Evolutionary conservation across 2,797 vertebrate genomes (phyloP).

Genomic region (Chrysocyon brachyurus): DNA sequence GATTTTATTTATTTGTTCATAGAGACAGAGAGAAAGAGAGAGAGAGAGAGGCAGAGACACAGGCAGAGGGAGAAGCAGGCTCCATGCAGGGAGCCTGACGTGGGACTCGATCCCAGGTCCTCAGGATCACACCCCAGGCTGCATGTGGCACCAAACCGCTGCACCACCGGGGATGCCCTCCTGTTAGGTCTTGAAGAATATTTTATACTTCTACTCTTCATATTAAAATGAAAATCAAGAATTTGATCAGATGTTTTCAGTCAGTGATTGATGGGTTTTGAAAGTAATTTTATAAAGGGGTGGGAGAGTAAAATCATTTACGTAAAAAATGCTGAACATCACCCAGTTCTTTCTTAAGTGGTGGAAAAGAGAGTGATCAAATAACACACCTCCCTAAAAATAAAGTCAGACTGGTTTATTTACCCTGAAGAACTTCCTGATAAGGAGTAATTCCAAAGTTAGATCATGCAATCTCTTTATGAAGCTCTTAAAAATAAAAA

Average conservation of each 20-base stretch:
- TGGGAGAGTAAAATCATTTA: neutral
- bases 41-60: too few relatives aligned
- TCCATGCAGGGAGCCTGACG: too few relatives aligned
- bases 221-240: slow-evolving; percentile 41
- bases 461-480: slow-evolving; percentile 6
- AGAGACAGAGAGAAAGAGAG: too few relatives aligned
- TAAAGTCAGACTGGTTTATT: neutral
- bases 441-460: neutral
- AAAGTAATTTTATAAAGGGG: slow-evolving; percentile 9
- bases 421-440: slow-evolving; percentile 1
- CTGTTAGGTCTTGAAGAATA: neutral
- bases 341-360: neutral
- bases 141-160: too few relatives aligned
- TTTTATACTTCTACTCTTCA: neutral
- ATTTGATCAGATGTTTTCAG: neutral
- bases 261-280: neutral
- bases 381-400: neutral
- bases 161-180: neutral
- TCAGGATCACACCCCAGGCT: too few relatives aligned
- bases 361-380: neutral
- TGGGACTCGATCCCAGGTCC: too few relatives aligned
- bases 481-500: slow-evolving; percentile 40
- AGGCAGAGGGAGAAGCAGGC: too few relatives aligned
- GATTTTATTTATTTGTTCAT: too few relatives aligned
- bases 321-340: slow-evolving; percentile 1